Evolutionary conservation across 2,113 vertebrate species (phyloP), one percentile per base, ranked within the genome.

Genomic region (Vidua chalybeata): DNA sequence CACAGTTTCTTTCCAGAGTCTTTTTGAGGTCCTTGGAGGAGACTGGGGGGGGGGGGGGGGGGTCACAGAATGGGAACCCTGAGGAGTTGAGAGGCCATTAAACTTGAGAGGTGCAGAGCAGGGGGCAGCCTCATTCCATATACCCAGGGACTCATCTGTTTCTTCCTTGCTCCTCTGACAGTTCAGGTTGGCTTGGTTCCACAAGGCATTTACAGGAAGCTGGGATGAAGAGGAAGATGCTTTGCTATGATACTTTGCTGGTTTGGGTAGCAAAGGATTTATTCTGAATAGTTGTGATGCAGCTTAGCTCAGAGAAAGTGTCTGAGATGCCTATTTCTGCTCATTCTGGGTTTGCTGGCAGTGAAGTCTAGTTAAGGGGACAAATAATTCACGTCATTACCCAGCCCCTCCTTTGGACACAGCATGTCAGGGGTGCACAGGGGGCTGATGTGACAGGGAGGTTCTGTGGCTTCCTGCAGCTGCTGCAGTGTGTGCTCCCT

Each of bases 401-500:
- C 9, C 49, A 39, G 41, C 64, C 27, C 17, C 30, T 67, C 24
- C 37, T 10, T 48, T 49, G 75, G 46, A 46, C 24, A 17, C 39
- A 26, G 41, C 9, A 31, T 52, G 66, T 35, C 23, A 18, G 67
- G 49, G 4, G 0, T 28, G 18, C 30, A 3, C 4, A 7, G 45
- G 35, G 8, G 43, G 26, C 41, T 73, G 48, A 39, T 46, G 37
- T 11, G 45, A 7, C 61, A 48, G 52, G 56, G 43, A 45, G 58
- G 39, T 46, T 91, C 61, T 72, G 84, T 54, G 0, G 10, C 81
- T 62, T 43, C 67, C 30, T 13, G 43, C 0, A 0, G 16, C 27
- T 10, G 52, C 13, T 2, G 6, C 56, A 23, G 66, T 0, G 2
- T n/a, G 31, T 30, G 2, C 30, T 54, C 4, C 45, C 62, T 6